Base-by-base conservation (phyloP, 2,797 vertebrate species). In the Champsocephalus esox region DNA sequence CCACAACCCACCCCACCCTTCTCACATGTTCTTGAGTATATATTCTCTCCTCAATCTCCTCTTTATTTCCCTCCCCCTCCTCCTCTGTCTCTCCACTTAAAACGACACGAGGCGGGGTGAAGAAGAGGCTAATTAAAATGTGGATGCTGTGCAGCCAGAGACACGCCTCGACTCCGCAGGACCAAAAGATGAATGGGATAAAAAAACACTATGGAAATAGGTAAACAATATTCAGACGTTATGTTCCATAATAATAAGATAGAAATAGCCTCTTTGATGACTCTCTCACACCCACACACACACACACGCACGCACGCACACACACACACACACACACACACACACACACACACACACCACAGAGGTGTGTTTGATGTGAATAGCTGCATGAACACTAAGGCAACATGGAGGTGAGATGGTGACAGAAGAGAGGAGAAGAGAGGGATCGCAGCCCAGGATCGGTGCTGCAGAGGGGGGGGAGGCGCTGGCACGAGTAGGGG, bases 41-140 rank as follows among this genome's bases (percentile, higher is more conserved):
- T 64, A 70, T 64, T 68, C 72, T 51, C 50, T 44, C 68, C 70
- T 76, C 49, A 75, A 44, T 72, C 55, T 70, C 12, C 34, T 52
- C 17, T 78, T 66, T 65, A 71, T 69, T 79, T 70, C 43, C 57
- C 60, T 44, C 60, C 16, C 62, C 8, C 57, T 76, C 67, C 44
- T 68, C 50, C 44, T 68, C 50, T 55, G 45, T 67, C 41, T 13
- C 16, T 63, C 32, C 12, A 66, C 74, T 70, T 66, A 58, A 2
- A 83, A 17, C 4, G 45, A 61, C 14, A 14, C 13, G 0, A 66
- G 78, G 60, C 63, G 48, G 62, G 77, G 78, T 70, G 75, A 86
- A 59, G 83, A 77, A 79, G 57, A 73, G 73, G 79, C 67, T 90
- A 85, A 88, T 92, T 92, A 90, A 92, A 91, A 88, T 67, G 72